phyloP scores from a whole-genome alignment of 2,888 invertebrate genomes.

The Phania funesta region DNA sequence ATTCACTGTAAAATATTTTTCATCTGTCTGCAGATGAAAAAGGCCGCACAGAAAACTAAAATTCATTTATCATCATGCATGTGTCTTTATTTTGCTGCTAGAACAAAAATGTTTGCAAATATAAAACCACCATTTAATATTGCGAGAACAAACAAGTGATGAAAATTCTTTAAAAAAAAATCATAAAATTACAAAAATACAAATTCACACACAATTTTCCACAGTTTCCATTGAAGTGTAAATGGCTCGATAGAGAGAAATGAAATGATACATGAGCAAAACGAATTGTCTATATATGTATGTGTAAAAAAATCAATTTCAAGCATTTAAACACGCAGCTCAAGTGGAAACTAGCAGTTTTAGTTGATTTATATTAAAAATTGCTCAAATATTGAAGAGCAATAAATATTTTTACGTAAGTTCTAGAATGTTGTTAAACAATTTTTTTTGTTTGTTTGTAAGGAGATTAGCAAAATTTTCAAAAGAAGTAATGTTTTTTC shows the following conservation, averaged over 20 bases:
- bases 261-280: not conserved
- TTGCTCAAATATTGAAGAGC: too few species aligned
- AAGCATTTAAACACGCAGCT: not conserved
- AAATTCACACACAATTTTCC: conserved; percentile 15
- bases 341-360: conserved; percentile 28
- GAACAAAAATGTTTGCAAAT: not conserved
- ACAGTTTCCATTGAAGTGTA: conserved; percentile 43
- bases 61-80: conserved; percentile 9
- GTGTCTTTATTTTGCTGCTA: not conserved
- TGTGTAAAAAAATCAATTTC: too few species aligned
- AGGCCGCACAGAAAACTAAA: not conserved
- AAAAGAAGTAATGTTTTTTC: too few species aligned
- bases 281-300: not conserved
- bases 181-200: not conserved
- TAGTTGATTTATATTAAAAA: too few species aligned
- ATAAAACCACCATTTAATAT: not conserved
- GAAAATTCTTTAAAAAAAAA: not conserved
- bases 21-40: conserved; percentile 2
- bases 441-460: too few species aligned
- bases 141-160: not conserved
- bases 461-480: too few species aligned
- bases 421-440: too few species aligned
- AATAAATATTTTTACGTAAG: too few species aligned
- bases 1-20: conserved; percentile 8
- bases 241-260: conserved; percentile 27